Evolutionary conservation across 2,888 invertebrate species (phyloP).

Genomic region (Pterostichus madidus): DNA sequence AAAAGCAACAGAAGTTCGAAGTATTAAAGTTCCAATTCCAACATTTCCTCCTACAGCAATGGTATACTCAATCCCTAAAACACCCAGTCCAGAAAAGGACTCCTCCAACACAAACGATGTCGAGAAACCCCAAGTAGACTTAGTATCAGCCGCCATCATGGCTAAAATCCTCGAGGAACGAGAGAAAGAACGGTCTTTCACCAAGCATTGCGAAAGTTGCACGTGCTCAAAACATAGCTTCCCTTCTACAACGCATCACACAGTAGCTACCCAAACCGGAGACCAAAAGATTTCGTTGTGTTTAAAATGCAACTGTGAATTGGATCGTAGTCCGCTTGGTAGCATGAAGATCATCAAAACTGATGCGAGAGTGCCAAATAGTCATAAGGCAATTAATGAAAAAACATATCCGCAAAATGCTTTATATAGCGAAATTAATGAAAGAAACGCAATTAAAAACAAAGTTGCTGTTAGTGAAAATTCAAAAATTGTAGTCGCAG

Average conservation of each 20-base stretch:
- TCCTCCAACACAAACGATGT: constrained; percentile 80
- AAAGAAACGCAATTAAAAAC: constrained; percentile 13
- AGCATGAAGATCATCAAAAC: constrained; percentile 71
- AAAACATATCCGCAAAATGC: constrained; percentile 59
- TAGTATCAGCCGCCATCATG: constrained; percentile 93
- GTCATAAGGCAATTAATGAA: constrained; percentile 49
- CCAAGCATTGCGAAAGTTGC: constrained; percentile 91
- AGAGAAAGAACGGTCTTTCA: constrained; percentile 87
- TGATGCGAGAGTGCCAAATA: constrained; percentile 69
- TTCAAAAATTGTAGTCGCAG: constrained; percentile 49
- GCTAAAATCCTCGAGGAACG: constrained; percentile 94
- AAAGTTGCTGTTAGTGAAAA: constrained; percentile 60
- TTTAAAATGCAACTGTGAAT: constrained; percentile 82
- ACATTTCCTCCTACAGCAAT: constrained; percentile 92
- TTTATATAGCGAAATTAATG: constrained; percentile 44
- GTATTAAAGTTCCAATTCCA: constrained; percentile 87
- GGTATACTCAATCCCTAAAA: constrained; percentile 83
- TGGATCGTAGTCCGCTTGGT: constrained; percentile 67
- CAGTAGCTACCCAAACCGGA: constrained; percentile 84
- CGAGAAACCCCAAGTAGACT: constrained; percentile 84
- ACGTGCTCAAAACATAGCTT: constrained; percentile 81
- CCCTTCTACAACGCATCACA: constrained; percentile 78
- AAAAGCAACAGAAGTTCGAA: constrained; percentile 79
- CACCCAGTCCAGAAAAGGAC: constrained; percentile 74
- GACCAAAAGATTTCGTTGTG: constrained; percentile 80